Evolutionary conservation across 1,140 invertebrate genomes (phyloP), one percentile per base, ranked within the genome.

Genomic region (Apis dorsata): DNA sequence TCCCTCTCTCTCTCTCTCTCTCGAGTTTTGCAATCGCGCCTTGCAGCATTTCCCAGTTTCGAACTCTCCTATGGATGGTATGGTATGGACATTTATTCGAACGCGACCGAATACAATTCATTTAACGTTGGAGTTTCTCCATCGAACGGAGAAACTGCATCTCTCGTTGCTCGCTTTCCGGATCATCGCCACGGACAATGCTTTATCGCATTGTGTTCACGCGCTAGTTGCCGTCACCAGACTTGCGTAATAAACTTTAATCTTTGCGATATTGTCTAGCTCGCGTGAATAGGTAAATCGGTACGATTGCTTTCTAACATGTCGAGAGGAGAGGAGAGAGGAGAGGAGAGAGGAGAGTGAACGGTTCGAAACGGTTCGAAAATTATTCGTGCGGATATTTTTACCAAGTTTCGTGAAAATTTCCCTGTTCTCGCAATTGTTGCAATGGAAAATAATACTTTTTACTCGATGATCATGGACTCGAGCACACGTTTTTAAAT

Each of bases 41-140:
- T 83, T 72, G 74, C 84, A 75, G 85, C 79, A 74, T 86, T 88
- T 89, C 79, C 83, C 84, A 85, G 83, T 87, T 89, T 74, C 81
- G 62, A 44, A 44, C 44, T 70, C 70, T 4, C 24, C 24, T 24
- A 24, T 24, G 24, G 24, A 24, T 28, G 2, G 34, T 0, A 4
- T 62, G 66, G 70, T 53, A 55, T 51, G 62, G 77, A 51, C 86
- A 81, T 83, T 87, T 79, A 83, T 78, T 81, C 77, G 68, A 74
- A 77, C 53, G 74, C 49, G 57, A 44, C 81, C 57, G 34, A 51
- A 71, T 78, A 79, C 59, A 34, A 76, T 81, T 76, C 80, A 60
- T 82, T 82, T 34, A 34, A 34, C 34, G 34, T 34, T 2, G 24
- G n/a, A 55, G 66, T 82, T 77, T 69, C 80, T 53, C 17, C 44